phyloP scores from a whole-genome alignment of 1,140 invertebrate genomes.

The Eriocheir sinensis region DNA sequence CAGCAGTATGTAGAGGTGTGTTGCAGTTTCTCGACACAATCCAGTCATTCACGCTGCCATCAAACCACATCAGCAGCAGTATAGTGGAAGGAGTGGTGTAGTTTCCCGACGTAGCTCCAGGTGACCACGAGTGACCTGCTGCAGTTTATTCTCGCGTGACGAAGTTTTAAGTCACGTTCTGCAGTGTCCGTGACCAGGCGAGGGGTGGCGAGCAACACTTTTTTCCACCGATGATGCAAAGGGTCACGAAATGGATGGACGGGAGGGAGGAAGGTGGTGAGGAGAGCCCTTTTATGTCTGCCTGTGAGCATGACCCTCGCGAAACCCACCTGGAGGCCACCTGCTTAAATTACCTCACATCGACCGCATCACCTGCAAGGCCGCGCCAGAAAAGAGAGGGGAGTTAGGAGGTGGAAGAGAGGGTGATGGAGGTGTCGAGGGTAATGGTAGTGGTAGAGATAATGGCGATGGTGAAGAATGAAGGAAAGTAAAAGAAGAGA shows the following conservation, averaged over 20 bases:
- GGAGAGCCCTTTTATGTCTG: neutral
- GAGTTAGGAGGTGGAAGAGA: neutral
- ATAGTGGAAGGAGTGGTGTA: too few species aligned
- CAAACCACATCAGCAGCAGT: too few species aligned
- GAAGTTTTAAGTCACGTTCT: neutral
- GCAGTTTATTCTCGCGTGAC: too few species aligned
- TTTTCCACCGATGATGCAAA: neutral
- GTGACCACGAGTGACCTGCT: too few species aligned
- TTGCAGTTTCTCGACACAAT: too few species aligned
- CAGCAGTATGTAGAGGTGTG: too few species aligned
- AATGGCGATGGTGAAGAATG: too few species aligned
- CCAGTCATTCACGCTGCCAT: too few species aligned
- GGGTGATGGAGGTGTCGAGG: neutral
- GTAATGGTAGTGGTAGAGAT: too few species aligned
- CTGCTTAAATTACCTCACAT: neutral
- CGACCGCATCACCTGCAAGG: neutral
- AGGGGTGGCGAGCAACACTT: neutral
- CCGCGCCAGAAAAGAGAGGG: neutral
- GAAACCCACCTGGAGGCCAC: neutral
- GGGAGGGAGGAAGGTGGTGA: neutral
- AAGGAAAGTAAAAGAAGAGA: neutral
- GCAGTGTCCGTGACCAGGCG: neutral
- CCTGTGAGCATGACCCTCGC: neutral
- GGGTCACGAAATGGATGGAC: too few species aligned
- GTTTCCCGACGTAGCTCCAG: too few species aligned